These are phyloP conservation scores for Eilema griseolum DNA, from an alignment of 2,888 invertebrate species.

Conservation along the genomic window DNA sequence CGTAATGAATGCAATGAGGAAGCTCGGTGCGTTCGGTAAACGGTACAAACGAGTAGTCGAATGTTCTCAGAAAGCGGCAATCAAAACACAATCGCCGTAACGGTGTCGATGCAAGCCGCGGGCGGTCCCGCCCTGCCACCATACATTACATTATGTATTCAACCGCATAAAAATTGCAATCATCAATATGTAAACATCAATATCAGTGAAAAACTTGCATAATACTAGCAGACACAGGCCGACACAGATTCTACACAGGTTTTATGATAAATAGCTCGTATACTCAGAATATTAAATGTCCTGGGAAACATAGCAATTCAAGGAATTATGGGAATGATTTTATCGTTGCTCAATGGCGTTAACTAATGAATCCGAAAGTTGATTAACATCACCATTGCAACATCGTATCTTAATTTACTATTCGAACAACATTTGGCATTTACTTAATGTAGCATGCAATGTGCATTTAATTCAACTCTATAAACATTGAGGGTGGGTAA, in stretches of 20 bases:
- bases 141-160: constrained; percentile 76
- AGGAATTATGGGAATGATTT: constrained; percentile 7
- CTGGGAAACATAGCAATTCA: neutral
- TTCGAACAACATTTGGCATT: constrained; percentile 8
- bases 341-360: constrained; percentile 6
- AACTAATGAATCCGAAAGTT: constrained; percentile 16
- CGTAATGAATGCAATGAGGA: constrained; percentile 80
- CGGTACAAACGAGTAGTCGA: constrained; percentile 82
- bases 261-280: constrained; percentile 17
- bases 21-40: constrained; percentile 72
- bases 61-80: constrained; percentile 79
- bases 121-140: constrained; percentile 57
- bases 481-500: neutral
- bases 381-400: constrained; percentile 13
- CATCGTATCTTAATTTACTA: constrained; percentile 11
- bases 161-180: constrained; percentile 68
- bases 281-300: neutral
- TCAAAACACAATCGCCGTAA: constrained; percentile 82
- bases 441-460: neutral
- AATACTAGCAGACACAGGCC: constrained; percentile 22
- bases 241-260: constrained; percentile 26
- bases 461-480: neutral
- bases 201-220: constrained; percentile 46
- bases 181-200: constrained; percentile 63
- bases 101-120: constrained; percentile 68